Conservation (phyloP, 2,888 invertebrate species). For the Seira ritae region DNA sequence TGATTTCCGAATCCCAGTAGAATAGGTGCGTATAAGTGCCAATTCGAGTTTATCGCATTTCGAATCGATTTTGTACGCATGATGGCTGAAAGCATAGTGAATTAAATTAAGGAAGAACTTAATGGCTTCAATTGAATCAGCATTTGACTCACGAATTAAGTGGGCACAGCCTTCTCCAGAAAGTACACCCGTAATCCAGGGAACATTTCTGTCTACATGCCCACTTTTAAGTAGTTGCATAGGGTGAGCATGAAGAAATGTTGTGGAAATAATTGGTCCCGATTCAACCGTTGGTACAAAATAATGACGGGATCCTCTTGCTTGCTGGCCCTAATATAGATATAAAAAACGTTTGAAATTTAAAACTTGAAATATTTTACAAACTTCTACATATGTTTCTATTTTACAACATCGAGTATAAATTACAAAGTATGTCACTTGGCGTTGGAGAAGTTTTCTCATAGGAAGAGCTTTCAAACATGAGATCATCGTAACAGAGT, state of each 20-base stretch:
- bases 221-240: neutral
- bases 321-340: neutral
- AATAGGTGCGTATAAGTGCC: conserved; percentile 42
- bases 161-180: conserved; percentile 21
- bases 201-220: neutral
- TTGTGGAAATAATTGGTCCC: neutral
- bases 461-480: conserved; percentile 40
- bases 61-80: conserved; percentile 36
- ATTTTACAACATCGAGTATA: no score
- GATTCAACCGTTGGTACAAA: conserved; percentile 29
- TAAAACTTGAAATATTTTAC: conserved; percentile 31
- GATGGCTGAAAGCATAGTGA: no score
- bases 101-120: no score
- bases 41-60: conserved; percentile 8
- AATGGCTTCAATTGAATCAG: no score
- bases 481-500: conserved; percentile 43
- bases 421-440: no score
- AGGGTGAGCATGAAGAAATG: neutral
- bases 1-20: conserved; percentile 26
- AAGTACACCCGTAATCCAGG: conserved; percentile 20
- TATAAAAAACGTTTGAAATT: no score
- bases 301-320: neutral
- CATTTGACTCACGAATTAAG: no score
- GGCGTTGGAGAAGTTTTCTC: no score
- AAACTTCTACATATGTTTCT: no score